A percentile compares a stretch with the other conserved stretches of the same genome.
phyloP scores from a whole-genome alignment of 2,888 invertebrate species.

The Maniola hyperantus region DNA sequence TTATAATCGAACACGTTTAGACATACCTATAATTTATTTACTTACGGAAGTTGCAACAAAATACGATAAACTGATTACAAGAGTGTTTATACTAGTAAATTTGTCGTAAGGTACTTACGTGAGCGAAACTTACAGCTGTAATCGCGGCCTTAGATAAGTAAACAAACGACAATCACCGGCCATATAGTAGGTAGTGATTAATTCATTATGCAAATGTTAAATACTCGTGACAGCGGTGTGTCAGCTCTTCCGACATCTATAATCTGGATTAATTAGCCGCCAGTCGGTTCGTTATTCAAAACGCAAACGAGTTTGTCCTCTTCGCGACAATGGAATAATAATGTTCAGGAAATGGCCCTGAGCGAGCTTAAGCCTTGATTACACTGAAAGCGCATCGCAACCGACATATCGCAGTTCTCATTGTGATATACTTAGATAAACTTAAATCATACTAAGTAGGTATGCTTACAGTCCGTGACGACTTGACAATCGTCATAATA shows the following conservation, averaged over 20 bases:
- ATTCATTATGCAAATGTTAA: slow-evolving; percentile 1
- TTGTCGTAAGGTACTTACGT: no score
- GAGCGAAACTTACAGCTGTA: no score
- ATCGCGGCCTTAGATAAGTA: no score
- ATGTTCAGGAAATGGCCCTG: slow-evolving; percentile 32
- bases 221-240: slow-evolving; percentile 14
- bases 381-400: background rate
- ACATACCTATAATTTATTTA: no score
- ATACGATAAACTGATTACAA: no score
- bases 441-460: no score
- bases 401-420: background rate
- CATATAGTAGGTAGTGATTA: background rate
- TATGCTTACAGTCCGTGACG: no score
- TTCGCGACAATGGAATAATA: slow-evolving; percentile 31
- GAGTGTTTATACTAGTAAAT: no score
- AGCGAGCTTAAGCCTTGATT: background rate
- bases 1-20: no score
- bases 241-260: slow-evolving; percentile 23
- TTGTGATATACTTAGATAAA: no score
- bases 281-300: slow-evolving; percentile 22
- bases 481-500: no score
- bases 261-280: slow-evolving; percentile 31
- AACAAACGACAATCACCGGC: background rate
- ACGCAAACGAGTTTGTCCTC: slow-evolving; percentile 20
- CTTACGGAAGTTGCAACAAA: no score